Percentiles rank a stretch among this genome's conserved stretches.
These are phyloP conservation scores for Tetrax tetrax DNA, from an alignment of 2,113 vertebrate genomes.

Conservation along the genomic window DNA sequence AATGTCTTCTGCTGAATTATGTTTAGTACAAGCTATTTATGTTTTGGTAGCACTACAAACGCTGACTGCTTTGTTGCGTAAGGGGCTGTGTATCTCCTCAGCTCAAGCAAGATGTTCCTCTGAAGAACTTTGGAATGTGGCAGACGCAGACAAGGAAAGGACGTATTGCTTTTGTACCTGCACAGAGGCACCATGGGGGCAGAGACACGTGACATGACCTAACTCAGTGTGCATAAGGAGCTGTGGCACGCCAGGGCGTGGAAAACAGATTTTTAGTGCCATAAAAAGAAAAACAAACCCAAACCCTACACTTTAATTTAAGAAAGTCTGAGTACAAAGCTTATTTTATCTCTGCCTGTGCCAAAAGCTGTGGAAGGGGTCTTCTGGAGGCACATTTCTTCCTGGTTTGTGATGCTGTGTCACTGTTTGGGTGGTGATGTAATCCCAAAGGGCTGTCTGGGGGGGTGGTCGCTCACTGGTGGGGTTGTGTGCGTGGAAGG, in stretches of 20 bases:
- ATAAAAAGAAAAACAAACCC: neutral
- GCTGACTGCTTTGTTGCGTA: neutral
- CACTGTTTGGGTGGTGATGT: neutral
- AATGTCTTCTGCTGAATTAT: neutral
- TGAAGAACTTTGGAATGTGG: neutral
- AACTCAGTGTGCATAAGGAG: neutral
- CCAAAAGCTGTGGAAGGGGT: neutral
- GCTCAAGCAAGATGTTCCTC: neutral
- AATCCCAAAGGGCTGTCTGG: neutral
- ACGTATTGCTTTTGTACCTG: neutral
- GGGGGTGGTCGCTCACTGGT: neutral
- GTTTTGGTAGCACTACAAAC: neutral
- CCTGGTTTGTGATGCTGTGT: neutral
- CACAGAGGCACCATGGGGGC: fast-evolving
- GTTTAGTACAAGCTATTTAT: neutral
- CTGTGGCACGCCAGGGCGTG: neutral
- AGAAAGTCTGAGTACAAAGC: neutral
- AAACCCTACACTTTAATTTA: neutral
- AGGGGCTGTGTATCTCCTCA: neutral
- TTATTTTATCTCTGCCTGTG: neutral
- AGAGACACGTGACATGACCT: neutral
- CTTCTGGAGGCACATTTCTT: fast-evolving
- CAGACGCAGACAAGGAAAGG: neutral
- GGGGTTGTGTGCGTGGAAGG: neutral
- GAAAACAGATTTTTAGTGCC: neutral